Conservation (phyloP, 2,797 vertebrate genomes). For the Sebastes goodei region DNA sequence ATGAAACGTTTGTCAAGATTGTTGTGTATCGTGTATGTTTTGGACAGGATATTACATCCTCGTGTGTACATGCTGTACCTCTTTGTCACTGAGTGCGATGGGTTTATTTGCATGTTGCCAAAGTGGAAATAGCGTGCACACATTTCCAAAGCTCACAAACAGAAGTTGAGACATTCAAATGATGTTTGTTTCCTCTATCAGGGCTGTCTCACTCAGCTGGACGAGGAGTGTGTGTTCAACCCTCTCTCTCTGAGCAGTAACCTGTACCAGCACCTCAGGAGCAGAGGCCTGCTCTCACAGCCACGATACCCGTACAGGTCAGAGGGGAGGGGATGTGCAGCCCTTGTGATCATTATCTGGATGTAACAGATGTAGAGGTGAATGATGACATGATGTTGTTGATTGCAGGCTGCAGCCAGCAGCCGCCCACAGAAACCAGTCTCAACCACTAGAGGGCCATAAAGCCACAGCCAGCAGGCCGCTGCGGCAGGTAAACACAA, state of each 20-base stretch:
- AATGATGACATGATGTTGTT: neutral
- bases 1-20: neutral
- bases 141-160: neutral
- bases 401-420: conserved; percentile 56
- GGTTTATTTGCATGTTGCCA: neutral
- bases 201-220: conserved; percentile 66
- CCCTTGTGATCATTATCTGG: neutral
- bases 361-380: neutral
- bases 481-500: conserved; percentile 57
- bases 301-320: conserved; percentile 69
- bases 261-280: conserved; percentile 69
- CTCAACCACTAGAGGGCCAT: conserved; percentile 55
- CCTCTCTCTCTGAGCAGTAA: conserved; percentile 67
- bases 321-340: neutral
- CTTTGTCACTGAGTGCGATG: neutral
- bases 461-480: conserved; percentile 43
- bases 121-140: neutral
- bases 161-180: neutral
- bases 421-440: conserved; percentile 23
- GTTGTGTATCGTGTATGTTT: neutral
- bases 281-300: conserved; percentile 49
- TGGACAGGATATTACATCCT: neutral
- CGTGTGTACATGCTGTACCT: neutral
- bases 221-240: conserved; percentile 69
- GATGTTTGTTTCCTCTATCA: conserved; percentile 16